These are phyloP conservation scores for Lycopodina hypogea DNA, from an alignment of 37 sponge, comb jelly and placozoan species.

Conservation along the genomic window DNA sequence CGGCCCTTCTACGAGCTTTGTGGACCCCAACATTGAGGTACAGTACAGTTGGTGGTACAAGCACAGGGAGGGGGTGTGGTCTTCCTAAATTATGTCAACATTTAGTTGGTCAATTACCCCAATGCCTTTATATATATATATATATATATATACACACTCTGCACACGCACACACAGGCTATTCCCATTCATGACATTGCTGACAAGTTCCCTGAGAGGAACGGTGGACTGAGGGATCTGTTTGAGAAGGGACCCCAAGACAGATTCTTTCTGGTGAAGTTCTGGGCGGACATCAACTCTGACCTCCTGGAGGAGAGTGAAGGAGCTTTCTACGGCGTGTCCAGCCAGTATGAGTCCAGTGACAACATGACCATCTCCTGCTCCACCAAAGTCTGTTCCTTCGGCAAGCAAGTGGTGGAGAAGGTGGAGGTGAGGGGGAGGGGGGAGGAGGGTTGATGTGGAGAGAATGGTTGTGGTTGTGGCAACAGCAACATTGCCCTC, in stretches of 20 bases:
- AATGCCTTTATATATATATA: too few species aligned
- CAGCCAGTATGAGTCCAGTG: constrained; percentile 83
- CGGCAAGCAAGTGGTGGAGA: constrained; percentile 97
- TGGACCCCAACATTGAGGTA: constrained; percentile 61
- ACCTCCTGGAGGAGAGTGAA: constrained; percentile 58
- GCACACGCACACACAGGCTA: constrained; percentile 46
- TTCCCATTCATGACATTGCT: constrained; percentile 80
- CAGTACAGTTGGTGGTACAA: neutral
- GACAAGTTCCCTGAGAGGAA: constrained; percentile 97
- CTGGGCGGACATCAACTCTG: constrained; percentile 87
- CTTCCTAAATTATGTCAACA: neutral
- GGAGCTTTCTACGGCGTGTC: constrained; percentile 88
- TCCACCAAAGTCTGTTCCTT: constrained; percentile 98
- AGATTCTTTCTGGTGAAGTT: constrained; percentile 98
- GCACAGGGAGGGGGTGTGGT: too few species aligned
- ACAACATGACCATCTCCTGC: constrained; percentile 85
- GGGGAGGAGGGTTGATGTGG: too few species aligned
- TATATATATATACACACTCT: too few species aligned
- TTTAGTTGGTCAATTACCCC: too few species aligned
- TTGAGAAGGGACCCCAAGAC: constrained; percentile 87
- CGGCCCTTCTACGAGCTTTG: constrained; percentile 58
- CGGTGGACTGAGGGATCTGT: constrained; percentile 91
- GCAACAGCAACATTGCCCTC: too few species aligned
- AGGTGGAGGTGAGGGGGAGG: constrained; percentile 94
- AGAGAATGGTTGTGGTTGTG: too few species aligned